phyloP scores from a whole-genome alignment of 2,797 vertebrate genomes.

The Garrulus glandarius region DNA sequence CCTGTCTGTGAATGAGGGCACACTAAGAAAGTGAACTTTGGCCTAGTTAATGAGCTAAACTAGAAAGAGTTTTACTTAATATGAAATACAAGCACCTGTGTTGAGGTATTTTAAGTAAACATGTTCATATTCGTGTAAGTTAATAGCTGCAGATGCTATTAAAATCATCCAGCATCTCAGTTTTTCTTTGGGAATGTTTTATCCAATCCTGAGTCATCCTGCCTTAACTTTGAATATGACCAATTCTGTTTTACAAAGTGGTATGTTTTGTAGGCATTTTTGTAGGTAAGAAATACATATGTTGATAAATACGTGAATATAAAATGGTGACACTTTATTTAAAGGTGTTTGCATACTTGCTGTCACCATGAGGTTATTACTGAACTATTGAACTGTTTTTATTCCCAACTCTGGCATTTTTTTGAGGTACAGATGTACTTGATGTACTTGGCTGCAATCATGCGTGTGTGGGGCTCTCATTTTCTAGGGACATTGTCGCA shows the following conservation, averaged over 20 bases:
- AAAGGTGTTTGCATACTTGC: neutral
- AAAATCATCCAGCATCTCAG: neutral
- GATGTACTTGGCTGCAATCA: neutral
- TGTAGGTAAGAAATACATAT: neutral
- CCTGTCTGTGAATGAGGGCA: neutral
- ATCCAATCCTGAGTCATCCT: neutral
- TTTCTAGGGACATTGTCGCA: neutral
- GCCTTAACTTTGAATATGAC: neutral
- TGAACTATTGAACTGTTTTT: neutral
- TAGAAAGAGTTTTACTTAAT: neutral
- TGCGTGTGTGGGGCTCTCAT: neutral
- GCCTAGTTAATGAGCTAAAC: neutral
- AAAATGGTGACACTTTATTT: neutral
- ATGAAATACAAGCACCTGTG: neutral
- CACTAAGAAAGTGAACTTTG: neutral
- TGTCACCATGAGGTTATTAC: neutral
- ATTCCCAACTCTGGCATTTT: neutral
- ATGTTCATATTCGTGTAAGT: neutral
- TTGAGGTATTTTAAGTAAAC: neutral
- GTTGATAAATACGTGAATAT: neutral
- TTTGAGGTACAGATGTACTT: neutral
- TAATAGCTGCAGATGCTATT: neutral
- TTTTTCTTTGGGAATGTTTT: neutral
- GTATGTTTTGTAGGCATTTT: neutral
- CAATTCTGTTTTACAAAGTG: neutral